Evolutionary conservation across 2,888 invertebrate genomes (phyloP), one percentile per base, ranked within the genome.

Genomic region (Apodemia zela): DNA sequence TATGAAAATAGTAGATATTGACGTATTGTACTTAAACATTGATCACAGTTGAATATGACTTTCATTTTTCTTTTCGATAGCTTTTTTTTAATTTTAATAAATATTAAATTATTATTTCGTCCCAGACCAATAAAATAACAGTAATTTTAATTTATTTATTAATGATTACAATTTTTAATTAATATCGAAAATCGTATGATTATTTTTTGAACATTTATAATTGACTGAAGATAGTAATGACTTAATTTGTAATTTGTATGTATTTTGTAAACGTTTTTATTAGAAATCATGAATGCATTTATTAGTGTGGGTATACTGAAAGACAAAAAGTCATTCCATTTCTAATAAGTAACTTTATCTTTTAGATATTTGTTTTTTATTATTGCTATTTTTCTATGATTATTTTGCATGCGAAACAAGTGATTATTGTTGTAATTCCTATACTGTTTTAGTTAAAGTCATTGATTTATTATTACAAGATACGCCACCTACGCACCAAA

Each of bases 61-160:
- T 91, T 90, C 90, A 90, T 91, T 91, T 91, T 91, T 90, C 90
- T 91, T 90, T 87, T 87, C 81, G 81, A 85, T 76, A 77, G 78
- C 78, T 73, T 78, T 21, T 78, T 21, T 76, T 78, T 71, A 73
- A 75, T 77, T 75, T 72, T 68, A 71, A 77, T 74, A 68, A 66
- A 69, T 66, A 68, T 69, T 66, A 63, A 67, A 66, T 58, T 59
- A 75, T 79, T 74, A 75, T 79, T 75, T 73, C 75, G 78, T 80
- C 79, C 77, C 76, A 75, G 75, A 79, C 80, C 77, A 81, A 88
- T 88, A 85, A 85, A 89, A 87, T 88, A 80, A 84, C 87, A 84
- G 83, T 87, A 84, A 86, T 87, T 84, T 87, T 81, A 86, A 87
- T 85, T 84, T 81, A 89, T 89, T 89, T 89, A 87, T 86, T 85